Base-by-base conservation (phyloP, 2,113 vertebrate genomes). In the Varanus salvator region DNA sequence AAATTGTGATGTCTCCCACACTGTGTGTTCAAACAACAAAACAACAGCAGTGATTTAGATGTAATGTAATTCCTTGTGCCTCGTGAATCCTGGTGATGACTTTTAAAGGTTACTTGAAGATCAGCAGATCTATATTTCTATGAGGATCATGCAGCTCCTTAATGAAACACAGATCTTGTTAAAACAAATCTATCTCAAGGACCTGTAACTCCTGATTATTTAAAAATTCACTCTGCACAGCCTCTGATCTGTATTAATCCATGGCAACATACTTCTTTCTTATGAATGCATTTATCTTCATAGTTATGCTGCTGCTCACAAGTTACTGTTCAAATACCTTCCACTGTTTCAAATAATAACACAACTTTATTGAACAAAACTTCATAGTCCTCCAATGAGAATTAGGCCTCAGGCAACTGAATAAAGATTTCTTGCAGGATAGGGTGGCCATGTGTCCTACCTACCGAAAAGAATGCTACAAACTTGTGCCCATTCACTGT, bases 41-140 rank as follows among this genome's bases (percentile, higher is more conserved):
- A 88, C 66, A 81, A 54, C 34, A 71, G 72, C 69, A 48, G 34
- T 82, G 78, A 38, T 54, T 72, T 85, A 85, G 69, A 78, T 81
- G 50, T 38, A 88, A 48, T 29, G 21, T 72, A 82, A 72, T 88
- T 72, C 12, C 72, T 82, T 88, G 77, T 74, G 68, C 34, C 15
- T 88, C 50, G 23, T 88, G 68, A 44, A 44, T 44, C 38, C 38
- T 44, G 68, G 14, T 29, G n/a, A 82, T 72, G 78, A 19, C 87
- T 80, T 88, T 88, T 88, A 88, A 82, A 60, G 78, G 78, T 88
- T 76, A 88, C 52, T 60, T 60, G 68, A 57, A 21, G 8, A 69
- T 34, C n/a, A 82, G 50, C 8, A 44, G 50, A 72, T 57, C 52
- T 88, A 57, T 82, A 60, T 48, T 82, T 74, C n/a, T 60, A 23